A percentile compares a stretch with the other conserved stretches of the same genome.
phyloP scores from a whole-genome alignment of 2,113 vertebrate genomes.

The Alligator mississippiensis region DNA sequence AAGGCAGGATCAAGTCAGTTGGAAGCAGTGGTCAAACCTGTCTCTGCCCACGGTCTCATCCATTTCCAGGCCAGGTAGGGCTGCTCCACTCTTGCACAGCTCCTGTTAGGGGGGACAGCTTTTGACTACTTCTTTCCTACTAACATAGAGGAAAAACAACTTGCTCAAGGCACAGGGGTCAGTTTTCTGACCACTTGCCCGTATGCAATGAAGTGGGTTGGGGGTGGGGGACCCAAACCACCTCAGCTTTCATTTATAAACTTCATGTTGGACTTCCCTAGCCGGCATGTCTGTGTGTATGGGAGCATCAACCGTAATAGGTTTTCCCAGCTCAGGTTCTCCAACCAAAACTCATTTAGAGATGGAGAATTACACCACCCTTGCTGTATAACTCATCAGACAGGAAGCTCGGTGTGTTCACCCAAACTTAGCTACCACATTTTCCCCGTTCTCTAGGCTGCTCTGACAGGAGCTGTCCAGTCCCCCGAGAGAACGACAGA shows the following conservation, averaged over 20 bases:
- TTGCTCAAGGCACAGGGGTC: neutral
- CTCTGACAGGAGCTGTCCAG: rapidly evolving
- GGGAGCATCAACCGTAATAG: neutral
- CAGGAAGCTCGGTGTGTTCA: neutral
- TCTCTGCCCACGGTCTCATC: neutral
- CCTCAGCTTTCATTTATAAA: neutral
- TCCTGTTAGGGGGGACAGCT: too few species aligned
- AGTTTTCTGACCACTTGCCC: neutral
- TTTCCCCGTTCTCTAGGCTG: neutral
- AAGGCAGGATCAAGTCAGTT: neutral
- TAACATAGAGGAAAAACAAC: too few species aligned
- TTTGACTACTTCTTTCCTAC: too few species aligned
- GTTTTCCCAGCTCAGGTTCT: neutral
- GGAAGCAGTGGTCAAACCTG: neutral
- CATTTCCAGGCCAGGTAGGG: too few species aligned
- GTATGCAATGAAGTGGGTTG: too few species aligned
- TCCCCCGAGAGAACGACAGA: rapidly evolving
- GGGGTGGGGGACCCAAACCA: too few species aligned
- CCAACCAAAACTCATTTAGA: too few species aligned
- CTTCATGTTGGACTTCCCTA: neutral
- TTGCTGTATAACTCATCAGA: neutral
- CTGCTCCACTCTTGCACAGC: too few species aligned
- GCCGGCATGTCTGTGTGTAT: neutral
- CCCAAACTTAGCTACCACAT: neutral
- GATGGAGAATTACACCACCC: neutral